Percentiles rank a stretch among this genome's conserved stretches.
These are phyloP conservation scores for Rhyacichthys aspro DNA, from an alignment of 2,797 vertebrate genomes.

Conservation along the genomic window DNA sequence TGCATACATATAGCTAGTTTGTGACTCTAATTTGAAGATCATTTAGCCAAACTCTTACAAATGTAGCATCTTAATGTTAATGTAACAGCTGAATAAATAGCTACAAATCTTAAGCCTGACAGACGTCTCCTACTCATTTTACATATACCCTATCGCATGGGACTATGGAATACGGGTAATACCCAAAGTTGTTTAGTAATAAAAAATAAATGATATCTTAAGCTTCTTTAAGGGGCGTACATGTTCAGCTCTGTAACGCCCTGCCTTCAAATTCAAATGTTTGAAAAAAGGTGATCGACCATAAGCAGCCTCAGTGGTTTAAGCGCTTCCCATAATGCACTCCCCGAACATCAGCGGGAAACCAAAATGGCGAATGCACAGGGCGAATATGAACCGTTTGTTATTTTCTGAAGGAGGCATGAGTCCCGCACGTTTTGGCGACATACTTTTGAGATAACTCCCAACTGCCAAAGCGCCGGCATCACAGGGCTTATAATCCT, in stretches of 20 bases:
- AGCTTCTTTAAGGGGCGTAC: conserved; percentile 50
- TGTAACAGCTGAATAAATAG: too few relatives aligned
- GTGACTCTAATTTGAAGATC: too few relatives aligned
- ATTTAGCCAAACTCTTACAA: too few relatives aligned
- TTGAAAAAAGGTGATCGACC: conserved; percentile 41
- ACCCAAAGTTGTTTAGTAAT: accelerated
- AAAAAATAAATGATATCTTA: not conserved
- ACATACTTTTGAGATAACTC: conserved; percentile 5
- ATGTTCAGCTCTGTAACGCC: conserved; percentile 17
- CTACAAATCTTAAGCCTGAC: too few relatives aligned
- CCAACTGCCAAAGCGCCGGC: conserved; percentile 7
- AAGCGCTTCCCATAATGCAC: conserved; percentile 91
- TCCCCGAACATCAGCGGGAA: conserved; percentile 92
- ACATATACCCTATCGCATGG: too few relatives aligned
- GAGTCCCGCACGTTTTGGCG: conserved; percentile 19
- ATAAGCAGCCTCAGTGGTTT: conserved; percentile 16
- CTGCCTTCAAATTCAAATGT: conserved; percentile 74
- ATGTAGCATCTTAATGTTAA: too few relatives aligned
- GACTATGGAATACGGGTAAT: too few relatives aligned
- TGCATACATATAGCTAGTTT: too few relatives aligned
- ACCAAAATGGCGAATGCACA: conserved; percentile 97
- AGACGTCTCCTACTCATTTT: too few relatives aligned
- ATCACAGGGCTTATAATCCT: conserved; percentile 4
- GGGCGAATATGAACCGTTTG: conserved; percentile 82
- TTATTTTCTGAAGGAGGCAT: conserved; percentile 78